Evolutionary conservation across 2,888 invertebrate species (phyloP), one percentile per base, ranked within the genome.

Genomic region (Ennomos erosarius): DNA sequence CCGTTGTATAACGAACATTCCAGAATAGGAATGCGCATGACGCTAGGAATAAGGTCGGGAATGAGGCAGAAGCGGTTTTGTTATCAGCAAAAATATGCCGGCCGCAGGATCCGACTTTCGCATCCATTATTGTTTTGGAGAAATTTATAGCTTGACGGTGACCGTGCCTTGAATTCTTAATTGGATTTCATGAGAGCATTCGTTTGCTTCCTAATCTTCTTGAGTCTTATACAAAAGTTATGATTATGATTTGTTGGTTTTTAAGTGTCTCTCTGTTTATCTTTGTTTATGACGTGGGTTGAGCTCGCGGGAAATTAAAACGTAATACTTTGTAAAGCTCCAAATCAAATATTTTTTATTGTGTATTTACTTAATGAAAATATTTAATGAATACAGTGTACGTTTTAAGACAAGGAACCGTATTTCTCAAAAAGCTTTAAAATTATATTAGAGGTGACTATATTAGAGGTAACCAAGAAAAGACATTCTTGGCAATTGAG

Each of bases 121-220:
- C 70, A 76, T 76, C 73, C 76, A 76, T 78, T 80, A 82, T 82
- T 81, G 81, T 85, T 83, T 81, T 77, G 73, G 67, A 62, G 67
- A 78, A 83, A 84, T 84, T 82, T 84, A 84, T 84, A 71, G 78
- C 74, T 68, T 57, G 61, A 47, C 60, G 70, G 70, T 69, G 74
- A 69, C 70, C 79, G 79, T 82, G 83, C 64, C 72, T 75, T 75
- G 85, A 83, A 84, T 84, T 78, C 76, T 74, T 83, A 82, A 83
- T 82, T 80, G 69, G 71, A 78, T 78, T 81, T 80, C 69, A 75
- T 72, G 69, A 74, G 73, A 72, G 70, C 71, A 73, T 69, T 78
- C 70, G 71, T 74, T 75, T 71, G 73, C 49, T 48, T 52, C 59
- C 55, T 72, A 73, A 68, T 75, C 75, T 69, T 64, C 73, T 75